Conservation (phyloP, 35 echinoderm and acorn worm species). For the Apostichopus californicus region DNA sequence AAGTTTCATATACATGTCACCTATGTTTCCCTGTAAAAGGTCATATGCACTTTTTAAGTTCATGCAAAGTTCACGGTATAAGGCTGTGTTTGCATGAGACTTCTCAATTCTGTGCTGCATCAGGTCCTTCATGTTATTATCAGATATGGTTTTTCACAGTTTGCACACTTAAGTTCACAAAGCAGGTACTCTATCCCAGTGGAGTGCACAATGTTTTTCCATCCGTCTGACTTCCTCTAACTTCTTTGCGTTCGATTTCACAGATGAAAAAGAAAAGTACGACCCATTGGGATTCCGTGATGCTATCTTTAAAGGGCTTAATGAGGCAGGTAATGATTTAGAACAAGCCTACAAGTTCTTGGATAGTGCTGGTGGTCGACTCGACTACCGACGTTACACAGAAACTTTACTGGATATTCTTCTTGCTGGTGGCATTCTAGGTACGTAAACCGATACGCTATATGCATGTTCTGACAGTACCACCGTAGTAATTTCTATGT, state of each 20-base stretch:
- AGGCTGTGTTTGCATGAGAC: too few species aligned
- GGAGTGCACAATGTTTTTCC: too few species aligned
- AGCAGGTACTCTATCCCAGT: too few species aligned
- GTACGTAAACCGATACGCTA: constrained; percentile 49
- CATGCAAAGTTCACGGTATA: too few species aligned
- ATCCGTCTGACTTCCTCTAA: background rate
- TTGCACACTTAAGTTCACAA: too few species aligned
- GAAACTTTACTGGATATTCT: constrained; percentile 96
- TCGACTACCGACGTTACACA: constrained; percentile 89
- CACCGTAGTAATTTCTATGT: too few species aligned
- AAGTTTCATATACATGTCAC: too few species aligned
- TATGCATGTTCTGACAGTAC: too few species aligned
- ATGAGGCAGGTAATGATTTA: constrained; percentile 80
- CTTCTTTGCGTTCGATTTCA: background rate
- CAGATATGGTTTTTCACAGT: too few species aligned
- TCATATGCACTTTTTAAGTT: too few species aligned
- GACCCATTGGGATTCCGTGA: constrained; percentile 98
- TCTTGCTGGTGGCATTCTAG: constrained; percentile 93
- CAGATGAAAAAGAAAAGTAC: constrained; percentile 99
- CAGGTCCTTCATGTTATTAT: background rate
- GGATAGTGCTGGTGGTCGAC: constrained; percentile 68
- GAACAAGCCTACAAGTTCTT: constrained; percentile 93
- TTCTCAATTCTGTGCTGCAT: too few species aligned
- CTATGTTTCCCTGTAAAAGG: too few species aligned
- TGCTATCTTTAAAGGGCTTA: constrained; percentile 87